A percentile compares a stretch with the other conserved stretches of the same genome.
Evolutionary conservation across 2,113 vertebrate species (phyloP).

Genomic region (Myxocyprinus asiaticus): DNA sequence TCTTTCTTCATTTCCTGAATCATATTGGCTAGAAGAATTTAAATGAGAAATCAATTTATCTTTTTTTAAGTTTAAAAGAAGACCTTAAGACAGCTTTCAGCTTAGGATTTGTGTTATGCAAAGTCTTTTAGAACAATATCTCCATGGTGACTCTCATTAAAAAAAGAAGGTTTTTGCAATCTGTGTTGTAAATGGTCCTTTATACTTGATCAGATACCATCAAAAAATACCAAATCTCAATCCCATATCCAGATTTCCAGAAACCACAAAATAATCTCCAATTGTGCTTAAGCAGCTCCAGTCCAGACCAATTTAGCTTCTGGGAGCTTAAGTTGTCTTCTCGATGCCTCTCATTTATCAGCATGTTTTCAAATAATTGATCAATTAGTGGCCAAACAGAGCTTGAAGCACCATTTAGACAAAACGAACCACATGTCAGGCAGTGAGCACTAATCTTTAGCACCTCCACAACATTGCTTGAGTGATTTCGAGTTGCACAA

Average conservation of each 20-base stretch:
- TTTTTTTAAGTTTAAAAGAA: conserved; percentile 4
- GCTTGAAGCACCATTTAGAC: conserved; percentile 1
- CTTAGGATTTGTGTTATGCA: background rate
- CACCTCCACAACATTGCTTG: conserved; percentile 10
- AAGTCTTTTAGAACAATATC: background rate
- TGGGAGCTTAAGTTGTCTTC: conserved; percentile 1
- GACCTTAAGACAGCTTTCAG: background rate
- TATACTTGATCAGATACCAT: no score
- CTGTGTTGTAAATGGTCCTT: no score
- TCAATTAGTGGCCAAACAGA: conserved; percentile 15
- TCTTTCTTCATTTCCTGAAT: conserved; percentile 45
- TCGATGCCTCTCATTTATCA: conserved; percentile 12
- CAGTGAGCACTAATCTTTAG: background rate
- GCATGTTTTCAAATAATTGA: conserved; percentile 22
- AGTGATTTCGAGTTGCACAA: background rate
- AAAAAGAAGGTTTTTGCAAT: background rate
- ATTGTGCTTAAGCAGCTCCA: background rate
- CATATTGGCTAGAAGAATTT: conserved; percentile 47
- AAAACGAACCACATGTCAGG: background rate
- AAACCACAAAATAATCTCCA: background rate
- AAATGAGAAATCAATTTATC: conserved; percentile 49
- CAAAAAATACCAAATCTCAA: no score
- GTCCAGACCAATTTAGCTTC: background rate
- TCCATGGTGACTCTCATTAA: background rate
- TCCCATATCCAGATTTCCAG: no score